A percentile compares a stretch with the other conserved stretches of the same genome.
Conservation (phyloP, 2,797 vertebrate species). For the Sarcoramphus papa region DNA sequence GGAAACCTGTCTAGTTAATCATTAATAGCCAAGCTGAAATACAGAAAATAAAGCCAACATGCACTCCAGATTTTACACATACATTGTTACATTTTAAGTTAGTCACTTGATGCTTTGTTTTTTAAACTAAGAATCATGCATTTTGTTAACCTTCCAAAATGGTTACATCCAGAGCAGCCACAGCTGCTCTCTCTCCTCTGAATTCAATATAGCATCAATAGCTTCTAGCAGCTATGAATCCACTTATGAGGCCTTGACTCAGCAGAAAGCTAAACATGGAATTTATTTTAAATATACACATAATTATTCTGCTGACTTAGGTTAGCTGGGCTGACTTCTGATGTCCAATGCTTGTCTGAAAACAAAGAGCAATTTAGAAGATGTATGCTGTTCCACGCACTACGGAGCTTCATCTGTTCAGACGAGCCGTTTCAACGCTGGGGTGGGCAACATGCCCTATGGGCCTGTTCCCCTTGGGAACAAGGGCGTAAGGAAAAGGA, state of each 20-base stretch:
- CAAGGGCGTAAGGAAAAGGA: background rate
- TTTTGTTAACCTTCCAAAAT: background rate
- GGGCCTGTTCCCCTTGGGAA: background rate
- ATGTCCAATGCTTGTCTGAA: background rate
- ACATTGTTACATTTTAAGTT: background rate
- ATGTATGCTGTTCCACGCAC: background rate
- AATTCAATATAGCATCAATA: background rate
- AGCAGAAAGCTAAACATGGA: background rate
- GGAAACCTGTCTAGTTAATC: background rate
- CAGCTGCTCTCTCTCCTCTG: slow-evolving; percentile 1
- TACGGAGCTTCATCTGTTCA: background rate
- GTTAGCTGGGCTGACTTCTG: background rate
- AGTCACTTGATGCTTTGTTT: background rate
- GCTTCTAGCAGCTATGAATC: background rate
- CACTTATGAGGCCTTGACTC: background rate
- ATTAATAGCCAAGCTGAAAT: background rate
- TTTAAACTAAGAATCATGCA: background rate
- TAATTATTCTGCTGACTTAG: slow-evolving; percentile 27
- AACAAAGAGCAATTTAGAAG: background rate
- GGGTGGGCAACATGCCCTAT: background rate
- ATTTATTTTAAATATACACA: background rate
- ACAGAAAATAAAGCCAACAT: background rate
- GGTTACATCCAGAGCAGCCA: background rate
- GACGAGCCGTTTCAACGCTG: background rate
- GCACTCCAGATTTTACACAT: background rate